These are phyloP conservation scores for Catocala sponsa DNA, from an alignment of 2,888 invertebrate species.

Conservation along the genomic window DNA sequence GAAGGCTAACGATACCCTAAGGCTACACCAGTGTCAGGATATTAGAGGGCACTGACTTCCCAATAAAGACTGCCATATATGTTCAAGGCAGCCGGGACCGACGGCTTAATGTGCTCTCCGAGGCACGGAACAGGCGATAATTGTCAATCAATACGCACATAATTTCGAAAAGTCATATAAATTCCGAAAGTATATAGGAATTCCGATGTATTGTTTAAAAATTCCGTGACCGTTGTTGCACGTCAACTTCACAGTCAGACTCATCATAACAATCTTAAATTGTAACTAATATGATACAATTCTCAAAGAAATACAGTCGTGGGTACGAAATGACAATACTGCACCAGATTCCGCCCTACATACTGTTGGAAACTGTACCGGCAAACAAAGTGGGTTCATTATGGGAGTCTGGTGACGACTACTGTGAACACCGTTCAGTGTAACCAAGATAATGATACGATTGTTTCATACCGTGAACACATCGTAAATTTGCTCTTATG, in stretches of 20 bases:
- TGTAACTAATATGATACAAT: constrained; percentile 29
- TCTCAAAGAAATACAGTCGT: constrained; percentile 38
- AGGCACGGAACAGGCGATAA: no score
- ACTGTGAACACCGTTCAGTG: constrained; percentile 8
- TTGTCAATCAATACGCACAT: no score
- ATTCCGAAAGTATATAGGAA: no score
- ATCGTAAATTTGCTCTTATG: constrained; percentile 12
- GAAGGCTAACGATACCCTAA: no score
- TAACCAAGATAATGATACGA: constrained; percentile 37
- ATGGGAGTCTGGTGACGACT: constrained; percentile 48
- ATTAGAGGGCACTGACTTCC: no score
- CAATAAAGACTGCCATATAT: no score
- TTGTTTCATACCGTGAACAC: constrained; percentile 25
- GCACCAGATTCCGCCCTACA: constrained; percentile 57
- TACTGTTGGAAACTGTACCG: constrained; percentile 60
- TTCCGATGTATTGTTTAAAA: neutral
- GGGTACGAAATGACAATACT: constrained; percentile 56
- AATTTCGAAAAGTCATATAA: no score
- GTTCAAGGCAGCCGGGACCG: no score
- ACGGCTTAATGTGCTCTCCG: no score
- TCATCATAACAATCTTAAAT: constrained; percentile 7
- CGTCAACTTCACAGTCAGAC: neutral
- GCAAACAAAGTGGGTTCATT: constrained; percentile 56
- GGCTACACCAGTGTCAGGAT: no score
- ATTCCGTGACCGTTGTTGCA: no score